Base-by-base conservation (phyloP, 2,888 invertebrate species). In the Acanthacorydalis orientalis region DNA sequence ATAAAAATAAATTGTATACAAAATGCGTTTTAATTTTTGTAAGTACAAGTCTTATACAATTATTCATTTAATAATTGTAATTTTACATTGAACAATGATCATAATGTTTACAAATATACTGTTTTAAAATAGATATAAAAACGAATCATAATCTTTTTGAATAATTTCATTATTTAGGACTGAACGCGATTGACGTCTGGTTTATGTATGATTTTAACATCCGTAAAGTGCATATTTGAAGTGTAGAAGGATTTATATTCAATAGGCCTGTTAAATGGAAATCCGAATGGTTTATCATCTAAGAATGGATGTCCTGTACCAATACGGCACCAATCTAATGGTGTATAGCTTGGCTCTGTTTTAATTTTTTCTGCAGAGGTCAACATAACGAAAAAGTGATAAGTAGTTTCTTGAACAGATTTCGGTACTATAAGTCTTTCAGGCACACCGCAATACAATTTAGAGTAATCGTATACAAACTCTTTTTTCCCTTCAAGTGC, bases 361-460 rank as follows among this genome's bases (percentile, higher is more conserved):
- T 71, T 61, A 1, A 69, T 60, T 48, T 73, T 72, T 31, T 65
- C 69, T 56, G 73, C 62, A 38, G 79, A 77, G 31, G 70, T 69
- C 7, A 80, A 69, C 51, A 78, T 73, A 44, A 77, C 72, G 64
- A 77, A 79, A 40, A 83, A 54, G 57, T 75, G 68, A 31, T 74
- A 70, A 67, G 77, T 65, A 44, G 83, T 83, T 49, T 74, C 74
- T 46, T 67, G 64, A 52, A 61, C 72, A 58, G 83, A 83, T 55
- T 67, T 78, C 41, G 83, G 83, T 44, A 83, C 64, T 11, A 81
- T 4, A 15, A 42, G 12, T 1, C 83, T 78, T 23, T 75, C 70
- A 2, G 86, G 85, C 72, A 80, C 81, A 44, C 79, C 78, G 51
- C 75, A 79, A 57, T 78, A 68, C 53, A 68, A 71, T 63, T 73